Conservation (phyloP, 37 sponge, comb jelly and placozoan genomes). For the Beroe forskalii region DNA sequence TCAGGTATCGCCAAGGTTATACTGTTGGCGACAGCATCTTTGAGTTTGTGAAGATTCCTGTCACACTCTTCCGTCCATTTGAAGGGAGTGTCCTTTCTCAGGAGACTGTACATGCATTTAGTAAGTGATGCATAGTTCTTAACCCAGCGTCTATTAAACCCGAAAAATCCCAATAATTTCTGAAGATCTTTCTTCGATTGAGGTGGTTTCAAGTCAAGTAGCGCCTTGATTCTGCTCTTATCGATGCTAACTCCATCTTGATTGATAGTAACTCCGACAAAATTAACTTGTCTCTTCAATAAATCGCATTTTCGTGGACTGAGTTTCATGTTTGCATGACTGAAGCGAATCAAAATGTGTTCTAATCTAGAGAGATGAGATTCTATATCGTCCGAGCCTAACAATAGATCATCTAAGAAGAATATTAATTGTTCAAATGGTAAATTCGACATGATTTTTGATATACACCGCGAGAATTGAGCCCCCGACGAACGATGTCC, state of each 20-base stretch:
- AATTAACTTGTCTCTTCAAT: background rate
- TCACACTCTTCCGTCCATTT: background rate
- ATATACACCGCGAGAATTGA: background rate
- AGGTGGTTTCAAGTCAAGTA: background rate
- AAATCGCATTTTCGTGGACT: slow-evolving; percentile 2
- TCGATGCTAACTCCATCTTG: background rate
- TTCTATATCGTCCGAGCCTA: background rate
- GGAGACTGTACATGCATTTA: background rate
- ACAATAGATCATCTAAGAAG: slow-evolving; percentile 30
- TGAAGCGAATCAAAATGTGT: background rate
- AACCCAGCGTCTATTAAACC: background rate
- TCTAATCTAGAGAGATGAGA: background rate
- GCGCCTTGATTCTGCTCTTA: background rate
- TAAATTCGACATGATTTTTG: background rate
- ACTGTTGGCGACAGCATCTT: background rate
- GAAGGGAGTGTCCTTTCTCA: background rate
- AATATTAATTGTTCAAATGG: background rate
- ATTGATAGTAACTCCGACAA: background rate
- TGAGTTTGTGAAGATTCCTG: background rate
- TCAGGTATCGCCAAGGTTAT: background rate
- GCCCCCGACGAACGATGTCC: background rate
- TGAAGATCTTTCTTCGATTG: background rate
- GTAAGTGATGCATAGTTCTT: background rate
- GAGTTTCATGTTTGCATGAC: background rate
- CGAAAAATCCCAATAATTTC: background rate